These are phyloP conservation scores for Asbolus verrucosus DNA, from an alignment of 1,140 invertebrate genomes.

Conservation along the genomic window DNA sequence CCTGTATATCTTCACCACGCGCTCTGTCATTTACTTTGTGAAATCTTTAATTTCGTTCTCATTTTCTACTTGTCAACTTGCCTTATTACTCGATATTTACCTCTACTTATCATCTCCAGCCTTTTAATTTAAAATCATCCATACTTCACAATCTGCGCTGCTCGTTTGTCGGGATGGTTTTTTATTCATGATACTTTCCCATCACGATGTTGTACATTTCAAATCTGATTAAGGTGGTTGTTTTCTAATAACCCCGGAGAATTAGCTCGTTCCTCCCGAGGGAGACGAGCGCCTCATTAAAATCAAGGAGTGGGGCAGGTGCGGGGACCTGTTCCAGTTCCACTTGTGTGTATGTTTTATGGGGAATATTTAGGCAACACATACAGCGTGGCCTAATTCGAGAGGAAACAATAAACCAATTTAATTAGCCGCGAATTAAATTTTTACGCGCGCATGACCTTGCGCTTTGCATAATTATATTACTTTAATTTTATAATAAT, in stretches of 20 bases:
- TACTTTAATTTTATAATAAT: no score
- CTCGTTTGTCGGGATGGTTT: conserved; percentile 28
- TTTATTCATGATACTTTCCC: conserved; percentile 12
- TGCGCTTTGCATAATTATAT: no score
- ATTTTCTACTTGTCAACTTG: conserved; percentile 41
- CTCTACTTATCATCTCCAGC: conserved; percentile 23
- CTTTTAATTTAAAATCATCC: conserved; percentile 28
- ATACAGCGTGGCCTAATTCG: neutral
- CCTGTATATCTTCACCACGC: conserved; percentile 41
- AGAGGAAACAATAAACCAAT: neutral
- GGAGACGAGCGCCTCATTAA: neutral
- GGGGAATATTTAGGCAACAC: no score
- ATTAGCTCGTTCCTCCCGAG: neutral
- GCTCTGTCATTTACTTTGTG: conserved; percentile 42
- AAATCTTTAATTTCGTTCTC: conserved; percentile 44
- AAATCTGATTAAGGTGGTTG: conserved; percentile 23
- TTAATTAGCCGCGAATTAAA: no score
- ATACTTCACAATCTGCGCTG: no score
- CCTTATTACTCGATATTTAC: conserved; percentile 36
- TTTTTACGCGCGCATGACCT: no score
- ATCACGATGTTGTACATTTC: conserved; percentile 7
- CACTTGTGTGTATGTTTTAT: neutral
- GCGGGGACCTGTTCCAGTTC: neutral
- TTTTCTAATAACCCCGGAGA: neutral
- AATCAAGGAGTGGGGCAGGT: conserved; percentile 1